A percentile compares a stretch with the other conserved stretches of the same genome.
phyloP scores from a whole-genome alignment of 2,888 invertebrate species.

The Drosophila siamana region DNA sequence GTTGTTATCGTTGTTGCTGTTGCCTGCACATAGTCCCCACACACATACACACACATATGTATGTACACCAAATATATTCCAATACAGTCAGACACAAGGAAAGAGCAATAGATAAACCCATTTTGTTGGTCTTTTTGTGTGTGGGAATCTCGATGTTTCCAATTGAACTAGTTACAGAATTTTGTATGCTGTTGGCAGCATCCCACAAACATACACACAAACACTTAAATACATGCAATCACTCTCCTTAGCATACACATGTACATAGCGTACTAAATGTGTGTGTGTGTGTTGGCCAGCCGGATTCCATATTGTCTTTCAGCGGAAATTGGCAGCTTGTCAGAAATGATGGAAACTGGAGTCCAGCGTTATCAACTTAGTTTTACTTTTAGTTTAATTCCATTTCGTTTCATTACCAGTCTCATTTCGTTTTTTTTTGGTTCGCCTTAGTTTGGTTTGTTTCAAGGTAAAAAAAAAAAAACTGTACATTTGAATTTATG shows the following conservation, averaged over 20 bases:
- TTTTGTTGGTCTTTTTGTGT: slow-evolving; percentile 65
- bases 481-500: slow-evolving; percentile 65
- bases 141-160: slow-evolving; percentile 73
- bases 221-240: background rate
- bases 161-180: slow-evolving; percentile 76
- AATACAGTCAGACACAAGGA: slow-evolving; percentile 8
- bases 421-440: slow-evolving; percentile 6
- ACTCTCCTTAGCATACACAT: slow-evolving; percentile 1
- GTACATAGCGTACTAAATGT: background rate
- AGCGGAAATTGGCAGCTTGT: background rate
- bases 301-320: slow-evolving; percentile 16
- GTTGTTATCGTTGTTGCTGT: slow-evolving; percentile 60
- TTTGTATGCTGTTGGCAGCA: slow-evolving; percentile 41
- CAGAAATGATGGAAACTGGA: slow-evolving; percentile 19
- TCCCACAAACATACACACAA: slow-evolving; percentile 10
- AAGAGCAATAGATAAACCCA: slow-evolving; percentile 52
- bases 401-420: slow-evolving; percentile 11
- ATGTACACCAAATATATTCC: slow-evolving; percentile 21
- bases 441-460: slow-evolving; percentile 12
- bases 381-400: slow-evolving; percentile 20
- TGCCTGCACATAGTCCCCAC: slow-evolving; percentile 58
- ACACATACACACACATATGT: slow-evolving; percentile 37
- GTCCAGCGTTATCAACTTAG: slow-evolving; percentile 20
- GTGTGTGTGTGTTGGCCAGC: slow-evolving; percentile 28
- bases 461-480: slow-evolving; percentile 43